Evolutionary conservation across 2,113 vertebrate genomes (phyloP).

Genomic region (Zosterops hypoxanthus): DNA sequence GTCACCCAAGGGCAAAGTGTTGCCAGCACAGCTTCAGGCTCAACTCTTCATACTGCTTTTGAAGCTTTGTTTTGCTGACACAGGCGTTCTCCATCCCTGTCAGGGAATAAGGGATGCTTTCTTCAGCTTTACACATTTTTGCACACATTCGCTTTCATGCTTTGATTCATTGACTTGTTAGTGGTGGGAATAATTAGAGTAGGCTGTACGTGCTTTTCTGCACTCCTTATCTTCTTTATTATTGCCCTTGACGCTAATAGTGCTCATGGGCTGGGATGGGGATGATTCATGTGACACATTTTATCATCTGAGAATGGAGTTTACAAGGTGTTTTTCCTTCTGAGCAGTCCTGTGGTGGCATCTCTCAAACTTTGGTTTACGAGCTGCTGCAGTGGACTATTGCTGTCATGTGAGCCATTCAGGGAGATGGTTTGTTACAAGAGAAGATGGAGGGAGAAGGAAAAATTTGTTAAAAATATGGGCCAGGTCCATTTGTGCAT

Average conservation of each 20-base stretch:
- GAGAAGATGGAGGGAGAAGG: neutral
- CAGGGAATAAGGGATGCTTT: neutral
- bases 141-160: neutral
- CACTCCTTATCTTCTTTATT: neutral
- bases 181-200: neutral
- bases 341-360: neutral
- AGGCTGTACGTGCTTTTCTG: neutral
- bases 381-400: neutral
- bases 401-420: neutral
- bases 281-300: neutral
- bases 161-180: neutral
- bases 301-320: neutral
- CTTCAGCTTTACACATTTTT: neutral
- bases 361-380: neutral
- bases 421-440: neutral
- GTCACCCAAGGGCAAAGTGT: neutral
- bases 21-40: neutral
- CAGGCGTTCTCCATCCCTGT: neutral
- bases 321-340: neutral
- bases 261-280: neutral
- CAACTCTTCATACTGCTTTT: neutral
- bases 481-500: neutral
- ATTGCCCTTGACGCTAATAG: slow-evolving; percentile 34
- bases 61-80: neutral
- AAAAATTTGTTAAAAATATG: neutral